These are phyloP conservation scores for Actinernus sp. DNA, from an alignment of 92 coral and sea anemone genomes.

Conservation along the genomic window DNA sequence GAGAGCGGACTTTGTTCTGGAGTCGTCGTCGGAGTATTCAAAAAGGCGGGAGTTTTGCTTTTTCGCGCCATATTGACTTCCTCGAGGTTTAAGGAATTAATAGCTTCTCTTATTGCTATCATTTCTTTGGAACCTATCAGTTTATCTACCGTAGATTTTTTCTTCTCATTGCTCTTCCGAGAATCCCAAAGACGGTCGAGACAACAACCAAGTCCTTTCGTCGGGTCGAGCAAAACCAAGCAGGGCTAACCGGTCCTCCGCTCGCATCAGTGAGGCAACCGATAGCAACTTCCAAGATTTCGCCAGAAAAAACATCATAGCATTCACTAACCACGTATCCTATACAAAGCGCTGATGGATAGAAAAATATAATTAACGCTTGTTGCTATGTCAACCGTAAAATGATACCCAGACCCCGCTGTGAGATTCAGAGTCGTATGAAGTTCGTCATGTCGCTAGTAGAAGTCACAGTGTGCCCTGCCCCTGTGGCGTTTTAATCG, in stretches of 20 bases:
- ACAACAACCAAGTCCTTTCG: slow-evolving; percentile 10
- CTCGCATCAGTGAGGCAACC: background rate
- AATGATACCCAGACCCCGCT: too few species aligned
- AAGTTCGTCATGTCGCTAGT: too few species aligned
- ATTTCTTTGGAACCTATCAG: background rate
- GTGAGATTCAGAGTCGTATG: too few species aligned
- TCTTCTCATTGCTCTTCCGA: background rate
- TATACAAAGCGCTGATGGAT: too few species aligned
- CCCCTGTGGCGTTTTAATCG: too few species aligned
- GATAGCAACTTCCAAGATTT: too few species aligned
- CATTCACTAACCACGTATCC: background rate
- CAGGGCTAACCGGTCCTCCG: background rate
- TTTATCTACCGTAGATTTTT: background rate
- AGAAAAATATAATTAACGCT: too few species aligned
- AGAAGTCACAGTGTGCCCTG: too few species aligned
- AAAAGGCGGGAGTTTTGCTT: slow-evolving; percentile 1
- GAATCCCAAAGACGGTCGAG: slow-evolving; percentile 8
- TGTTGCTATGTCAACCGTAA: too few species aligned
- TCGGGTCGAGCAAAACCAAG: background rate
- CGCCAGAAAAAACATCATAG: too few species aligned
- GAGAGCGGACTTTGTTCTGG: too few species aligned
- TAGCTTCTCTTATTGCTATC: background rate
- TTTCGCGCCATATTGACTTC: slow-evolving; percentile 11
- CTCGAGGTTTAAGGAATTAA: background rate
- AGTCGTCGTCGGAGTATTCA: background rate